Conservation (phyloP, 1,140 invertebrate species). For the Leptinotarsa defecta region DNA sequence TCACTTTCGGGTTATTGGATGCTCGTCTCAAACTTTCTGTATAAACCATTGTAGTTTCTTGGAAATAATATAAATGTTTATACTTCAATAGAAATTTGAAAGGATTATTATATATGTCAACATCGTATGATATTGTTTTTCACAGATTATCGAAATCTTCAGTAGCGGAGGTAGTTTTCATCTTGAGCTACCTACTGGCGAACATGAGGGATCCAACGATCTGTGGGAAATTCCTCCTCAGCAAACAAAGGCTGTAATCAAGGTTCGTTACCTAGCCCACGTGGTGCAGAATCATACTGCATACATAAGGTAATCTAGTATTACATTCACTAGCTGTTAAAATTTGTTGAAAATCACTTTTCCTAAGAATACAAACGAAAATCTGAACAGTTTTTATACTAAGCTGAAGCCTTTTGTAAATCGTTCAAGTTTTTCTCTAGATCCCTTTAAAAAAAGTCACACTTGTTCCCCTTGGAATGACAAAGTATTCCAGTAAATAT, state of each 20-base stretch:
- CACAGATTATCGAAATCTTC: conserved; percentile 84
- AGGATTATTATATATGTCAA: no score
- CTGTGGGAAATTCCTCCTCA: conserved; percentile 91
- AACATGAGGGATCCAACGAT: conserved; percentile 76
- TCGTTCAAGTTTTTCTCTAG: no score
- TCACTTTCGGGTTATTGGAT: no score
- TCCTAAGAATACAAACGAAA: not conserved
- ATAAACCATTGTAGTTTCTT: no score
- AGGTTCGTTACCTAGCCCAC: conserved; percentile 79
- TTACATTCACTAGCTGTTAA: not conserved
- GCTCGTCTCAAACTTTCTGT: no score
- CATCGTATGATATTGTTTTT: conserved; percentile 27
- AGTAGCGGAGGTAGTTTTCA: conserved; percentile 91
- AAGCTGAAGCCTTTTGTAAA: no score
- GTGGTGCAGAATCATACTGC: conserved; percentile 78
- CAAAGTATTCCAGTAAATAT: no score
- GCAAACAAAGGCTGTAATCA: conserved; percentile 86
- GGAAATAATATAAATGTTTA: no score
- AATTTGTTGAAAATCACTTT: not conserved
- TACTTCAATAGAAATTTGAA: no score
- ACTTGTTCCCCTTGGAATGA: no score
- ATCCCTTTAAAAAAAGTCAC: no score
- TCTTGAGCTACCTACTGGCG: conserved; percentile 84
- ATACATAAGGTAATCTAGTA: conserved; percentile 67
- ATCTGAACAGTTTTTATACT: no score